phyloP scores from a whole-genome alignment of 2,797 vertebrate species.

The Cirrhinus molitorella region DNA sequence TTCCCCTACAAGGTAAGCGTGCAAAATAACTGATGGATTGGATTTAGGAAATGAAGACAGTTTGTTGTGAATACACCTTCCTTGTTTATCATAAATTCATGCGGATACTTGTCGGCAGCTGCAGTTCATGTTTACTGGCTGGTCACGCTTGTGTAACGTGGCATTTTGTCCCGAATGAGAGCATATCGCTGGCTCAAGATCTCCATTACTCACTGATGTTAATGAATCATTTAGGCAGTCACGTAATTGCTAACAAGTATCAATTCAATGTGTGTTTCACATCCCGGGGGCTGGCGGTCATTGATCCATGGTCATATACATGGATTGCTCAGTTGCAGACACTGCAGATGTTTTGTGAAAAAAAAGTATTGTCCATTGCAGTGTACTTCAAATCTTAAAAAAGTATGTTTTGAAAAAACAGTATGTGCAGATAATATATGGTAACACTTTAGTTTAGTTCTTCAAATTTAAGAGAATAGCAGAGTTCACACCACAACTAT shows the following conservation, averaged over 20 bases:
- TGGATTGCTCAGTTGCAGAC: not conserved
- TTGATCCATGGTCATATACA: slow-evolving; percentile 33
- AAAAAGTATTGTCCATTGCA: not conserved
- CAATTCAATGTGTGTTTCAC: slow-evolving; percentile 30
- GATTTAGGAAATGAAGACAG: slow-evolving; percentile 17
- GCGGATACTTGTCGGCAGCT: not conserved
- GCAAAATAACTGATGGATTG: slow-evolving; percentile 14
- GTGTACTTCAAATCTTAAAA: not conserved
- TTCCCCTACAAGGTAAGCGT: not conserved
- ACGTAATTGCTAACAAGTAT: slow-evolving; percentile 43
- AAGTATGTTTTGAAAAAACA: not conserved
- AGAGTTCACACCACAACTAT: no score
- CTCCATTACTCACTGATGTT: slow-evolving; percentile 26
- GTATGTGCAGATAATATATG: no score
- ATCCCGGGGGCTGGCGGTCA: not conserved
- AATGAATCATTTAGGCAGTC: slow-evolving; percentile 47
- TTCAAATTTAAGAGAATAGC: no score
- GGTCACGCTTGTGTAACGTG: not conserved
- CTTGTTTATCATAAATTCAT: slow-evolving; percentile 30
- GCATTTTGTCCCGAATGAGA: slow-evolving; percentile 14
- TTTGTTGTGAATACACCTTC: slow-evolving; percentile 14
- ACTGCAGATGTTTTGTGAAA: not conserved
- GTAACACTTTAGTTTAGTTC: no score
- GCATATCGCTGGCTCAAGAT: slow-evolving; percentile 6
- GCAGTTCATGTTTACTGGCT: not conserved